Evolutionary conservation across 2,113 vertebrate genomes (phyloP).

Genomic region (Vanacampus margaritifer): DNA sequence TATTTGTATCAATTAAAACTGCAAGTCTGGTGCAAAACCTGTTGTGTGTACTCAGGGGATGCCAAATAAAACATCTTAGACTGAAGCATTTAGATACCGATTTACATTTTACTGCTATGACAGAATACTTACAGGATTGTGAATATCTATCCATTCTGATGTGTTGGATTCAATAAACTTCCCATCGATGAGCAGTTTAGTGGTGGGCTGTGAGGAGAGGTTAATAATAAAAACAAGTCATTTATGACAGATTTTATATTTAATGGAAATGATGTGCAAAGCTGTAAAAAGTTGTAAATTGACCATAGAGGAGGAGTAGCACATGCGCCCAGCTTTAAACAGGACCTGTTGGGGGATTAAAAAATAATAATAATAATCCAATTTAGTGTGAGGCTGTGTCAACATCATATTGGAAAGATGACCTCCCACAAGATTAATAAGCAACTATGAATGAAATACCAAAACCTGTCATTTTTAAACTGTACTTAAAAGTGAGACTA

Average conservation of each 20-base stretch:
- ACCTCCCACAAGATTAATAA: slow-evolving; percentile 37
- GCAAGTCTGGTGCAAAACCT: not conserved
- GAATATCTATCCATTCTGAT: slow-evolving; percentile 91
- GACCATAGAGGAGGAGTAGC: slow-evolving; percentile 70
- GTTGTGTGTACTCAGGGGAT: not conserved
- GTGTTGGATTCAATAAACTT: slow-evolving; percentile 93
- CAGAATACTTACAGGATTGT: slow-evolving; percentile 86
- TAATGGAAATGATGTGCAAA: not conserved
- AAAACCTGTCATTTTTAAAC: not conserved
- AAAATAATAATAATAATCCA: not conserved
- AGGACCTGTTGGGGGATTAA: slow-evolving; percentile 46
- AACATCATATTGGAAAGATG: not conserved
- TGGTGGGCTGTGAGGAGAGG: slow-evolving; percentile 76
- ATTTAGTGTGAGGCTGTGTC: slow-evolving; percentile 5
- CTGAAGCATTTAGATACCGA: not conserved
- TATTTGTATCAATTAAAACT: slow-evolving; percentile 10
- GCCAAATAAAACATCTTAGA: not conserved
- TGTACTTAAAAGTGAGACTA: not conserved
- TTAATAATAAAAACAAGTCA: not conserved
- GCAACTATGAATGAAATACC: slow-evolving; percentile 8
- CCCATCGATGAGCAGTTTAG: slow-evolving; percentile 94
- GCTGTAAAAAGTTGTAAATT: slow-evolving; percentile 19
- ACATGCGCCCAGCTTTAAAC: slow-evolving; percentile 47
- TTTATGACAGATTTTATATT: not conserved
- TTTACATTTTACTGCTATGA: not conserved